Percentiles rank a stretch among this genome's conserved stretches.
Conservation (phyloP, 2,113 vertebrate species). For the Mesocricetus auratus region DNA sequence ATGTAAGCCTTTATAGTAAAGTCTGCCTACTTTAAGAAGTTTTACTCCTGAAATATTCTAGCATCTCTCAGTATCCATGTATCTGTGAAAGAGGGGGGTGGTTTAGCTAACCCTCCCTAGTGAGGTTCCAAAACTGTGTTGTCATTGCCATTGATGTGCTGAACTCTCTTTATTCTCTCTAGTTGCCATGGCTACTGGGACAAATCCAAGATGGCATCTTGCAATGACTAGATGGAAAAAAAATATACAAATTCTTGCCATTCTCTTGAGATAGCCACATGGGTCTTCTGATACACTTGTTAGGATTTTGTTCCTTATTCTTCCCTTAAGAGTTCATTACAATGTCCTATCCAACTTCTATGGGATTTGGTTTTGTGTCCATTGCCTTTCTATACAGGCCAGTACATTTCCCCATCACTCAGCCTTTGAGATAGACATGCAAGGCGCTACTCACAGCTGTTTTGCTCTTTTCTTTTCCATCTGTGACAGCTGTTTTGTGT, state of each 20-base stretch:
- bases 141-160: background rate
- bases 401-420: rapidly evolving
- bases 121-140: background rate
- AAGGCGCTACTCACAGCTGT: background rate
- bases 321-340: background rate
- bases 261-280: conserved; percentile 9
- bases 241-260: background rate
- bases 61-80: background rate
- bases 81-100: background rate
- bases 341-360: background rate
- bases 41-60: background rate
- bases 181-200: background rate
- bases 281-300: conserved; percentile 13
- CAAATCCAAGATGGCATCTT: background rate
- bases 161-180: background rate
- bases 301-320: background rate
- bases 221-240: background rate
- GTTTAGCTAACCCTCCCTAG: too few relatives aligned
- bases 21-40: background rate
- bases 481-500: background rate
- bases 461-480: background rate
- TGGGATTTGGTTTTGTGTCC: background rate
- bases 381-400: background rate
- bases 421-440: background rate
- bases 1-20: too few relatives aligned